These are phyloP conservation scores for Melitaea athalia DNA, from an alignment of 2,888 invertebrate species.

Conservation along the genomic window DNA sequence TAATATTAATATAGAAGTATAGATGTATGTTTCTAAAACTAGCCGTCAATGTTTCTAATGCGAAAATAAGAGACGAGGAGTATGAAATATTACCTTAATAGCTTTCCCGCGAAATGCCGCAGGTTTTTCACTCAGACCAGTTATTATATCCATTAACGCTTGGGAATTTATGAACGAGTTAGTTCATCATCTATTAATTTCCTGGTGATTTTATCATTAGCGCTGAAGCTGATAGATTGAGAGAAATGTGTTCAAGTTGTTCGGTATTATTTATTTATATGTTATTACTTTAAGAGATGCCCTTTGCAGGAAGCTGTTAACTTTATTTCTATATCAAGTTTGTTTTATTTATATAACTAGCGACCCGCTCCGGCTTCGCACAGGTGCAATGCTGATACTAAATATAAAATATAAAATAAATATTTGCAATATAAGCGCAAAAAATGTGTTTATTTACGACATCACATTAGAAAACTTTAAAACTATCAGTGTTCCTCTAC, in stretches of 20 bases:
- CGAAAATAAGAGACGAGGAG: constrained; percentile 28
- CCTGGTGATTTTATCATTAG: constrained; percentile 19
- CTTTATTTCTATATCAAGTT: not conserved
- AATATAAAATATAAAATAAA: no score
- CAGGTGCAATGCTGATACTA: no score
- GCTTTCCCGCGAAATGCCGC: constrained; percentile 25
- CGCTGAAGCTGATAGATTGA: constrained; percentile 3
- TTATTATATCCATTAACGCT: constrained; percentile 16
- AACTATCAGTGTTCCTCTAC: no score
- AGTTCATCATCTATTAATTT: constrained; percentile 13
- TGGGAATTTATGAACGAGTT: constrained; percentile 12
- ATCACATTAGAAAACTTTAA: no score
- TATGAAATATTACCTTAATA: constrained; percentile 28
- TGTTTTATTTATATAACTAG: not conserved
- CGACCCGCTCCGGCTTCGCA: no score
- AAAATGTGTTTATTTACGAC: no score
- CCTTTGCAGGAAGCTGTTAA: no score
- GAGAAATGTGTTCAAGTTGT: not conserved
- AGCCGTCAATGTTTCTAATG: constrained; percentile 31
- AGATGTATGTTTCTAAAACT: not conserved
- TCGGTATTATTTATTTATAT: not conserved
- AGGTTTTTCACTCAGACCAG: constrained; percentile 20
- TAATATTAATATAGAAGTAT: no score
- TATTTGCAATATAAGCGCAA: no score
- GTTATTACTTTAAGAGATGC: not conserved